phyloP scores from a whole-genome alignment of 92 coral and sea anemone genomes.

The Pocillopora meandrina region DNA sequence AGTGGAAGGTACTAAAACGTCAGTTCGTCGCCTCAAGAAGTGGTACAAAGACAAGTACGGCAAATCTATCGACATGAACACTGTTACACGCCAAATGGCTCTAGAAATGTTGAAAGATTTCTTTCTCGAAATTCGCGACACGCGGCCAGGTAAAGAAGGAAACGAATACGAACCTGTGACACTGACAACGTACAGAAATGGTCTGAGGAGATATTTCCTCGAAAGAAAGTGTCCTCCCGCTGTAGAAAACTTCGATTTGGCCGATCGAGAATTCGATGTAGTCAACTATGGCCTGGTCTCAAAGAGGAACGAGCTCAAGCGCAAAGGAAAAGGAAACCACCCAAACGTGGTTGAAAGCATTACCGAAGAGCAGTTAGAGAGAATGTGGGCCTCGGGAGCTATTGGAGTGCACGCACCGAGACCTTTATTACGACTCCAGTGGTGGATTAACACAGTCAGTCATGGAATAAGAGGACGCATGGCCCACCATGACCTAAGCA shows the following conservation, averaged over 20 bases:
- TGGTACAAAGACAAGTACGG: slow-evolving; percentile 99
- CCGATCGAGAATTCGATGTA: slow-evolving; percentile 98
- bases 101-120: slow-evolving; percentile 93
- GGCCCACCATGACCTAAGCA: slow-evolving; percentile 99
- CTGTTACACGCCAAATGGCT: slow-evolving; percentile 87
- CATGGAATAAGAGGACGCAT: slow-evolving; percentile 98
- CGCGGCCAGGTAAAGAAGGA: slow-evolving; percentile 99
- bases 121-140: slow-evolving; percentile 98
- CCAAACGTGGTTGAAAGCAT: slow-evolving; percentile 99
- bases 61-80: slow-evolving; percentile 94
- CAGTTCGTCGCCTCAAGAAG: slow-evolving; percentile 93
- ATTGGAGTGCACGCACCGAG: slow-evolving; percentile 99
- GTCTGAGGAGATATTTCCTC: slow-evolving; percentile 96
- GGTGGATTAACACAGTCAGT: slow-evolving; percentile 99
- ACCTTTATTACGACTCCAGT: slow-evolving; percentile 90
- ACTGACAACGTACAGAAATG: slow-evolving; percentile 96
- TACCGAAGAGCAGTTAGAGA: slow-evolving; percentile 96
- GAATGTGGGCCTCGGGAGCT: slow-evolving; percentile 99
- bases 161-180: slow-evolving; percentile 99
- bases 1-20: slow-evolving; percentile 98
- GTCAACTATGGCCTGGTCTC: slow-evolving; percentile 98
- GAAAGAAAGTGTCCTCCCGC: slow-evolving; percentile 99
- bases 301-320: slow-evolving; percentile 95
- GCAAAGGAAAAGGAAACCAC: slow-evolving; percentile 99
- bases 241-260: slow-evolving; percentile 96